Conservation (phyloP, 1,140 invertebrate species). For the Lamellibrachia luymesi region DNA sequence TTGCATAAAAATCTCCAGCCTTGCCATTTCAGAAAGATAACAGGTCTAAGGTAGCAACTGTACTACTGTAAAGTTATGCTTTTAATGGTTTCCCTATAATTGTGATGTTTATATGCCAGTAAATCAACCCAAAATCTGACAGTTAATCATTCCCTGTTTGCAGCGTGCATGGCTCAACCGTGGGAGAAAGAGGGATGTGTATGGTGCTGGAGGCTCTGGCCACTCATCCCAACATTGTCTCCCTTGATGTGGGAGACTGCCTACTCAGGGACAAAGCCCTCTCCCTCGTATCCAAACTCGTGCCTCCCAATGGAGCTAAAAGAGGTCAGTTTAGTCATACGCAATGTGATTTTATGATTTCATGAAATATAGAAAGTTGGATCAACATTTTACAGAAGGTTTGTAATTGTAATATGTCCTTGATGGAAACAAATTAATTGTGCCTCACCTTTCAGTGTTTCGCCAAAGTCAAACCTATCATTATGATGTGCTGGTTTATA, state of each 20-base stretch:
- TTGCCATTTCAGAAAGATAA: no score
- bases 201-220: conserved; percentile 34
- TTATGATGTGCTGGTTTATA: no score
- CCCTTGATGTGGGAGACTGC: conserved; percentile 47
- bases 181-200: conserved; percentile 41
- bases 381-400: no score
- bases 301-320: conserved; percentile 38
- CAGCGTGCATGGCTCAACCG: conserved; percentile 44
- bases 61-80: neutral
- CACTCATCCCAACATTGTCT: conserved; percentile 38
- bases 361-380: no score
- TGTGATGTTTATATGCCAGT: neutral
- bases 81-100: neutral
- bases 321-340: conserved; percentile 31
- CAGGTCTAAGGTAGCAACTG: neutral
- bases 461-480: no score
- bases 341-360: no score
- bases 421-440: no score
- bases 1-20: no score
- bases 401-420: no score
- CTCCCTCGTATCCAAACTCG: conserved; percentile 35
- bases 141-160: conserved; percentile 20
- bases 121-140: neutral
- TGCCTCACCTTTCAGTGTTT: no score
- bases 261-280: conserved; percentile 41